Conservation (phyloP, 2,113 vertebrate genomes). For the Montifringilla adamsi region DNA sequence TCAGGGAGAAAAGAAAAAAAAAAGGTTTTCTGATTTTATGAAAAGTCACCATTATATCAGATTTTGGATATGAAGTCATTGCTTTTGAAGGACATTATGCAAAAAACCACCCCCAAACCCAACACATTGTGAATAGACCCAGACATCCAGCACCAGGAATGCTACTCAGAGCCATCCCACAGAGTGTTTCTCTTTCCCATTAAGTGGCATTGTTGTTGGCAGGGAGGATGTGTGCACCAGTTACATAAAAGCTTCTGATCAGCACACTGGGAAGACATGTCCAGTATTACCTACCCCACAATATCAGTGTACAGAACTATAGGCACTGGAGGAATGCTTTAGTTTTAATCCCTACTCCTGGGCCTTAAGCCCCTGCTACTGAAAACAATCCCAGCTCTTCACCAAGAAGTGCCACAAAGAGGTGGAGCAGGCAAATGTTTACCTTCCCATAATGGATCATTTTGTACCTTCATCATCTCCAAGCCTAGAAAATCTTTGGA, state of each 20-base stretch:
- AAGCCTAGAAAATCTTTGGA: neutral
- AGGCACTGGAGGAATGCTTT: neutral
- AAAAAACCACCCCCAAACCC: neutral
- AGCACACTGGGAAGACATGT: neutral
- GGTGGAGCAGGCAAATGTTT: neutral
- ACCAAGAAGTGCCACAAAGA: neutral
- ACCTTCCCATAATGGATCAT: neutral
- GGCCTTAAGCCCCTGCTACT: neutral
- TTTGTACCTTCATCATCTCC: neutral
- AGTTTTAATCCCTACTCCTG: neutral
- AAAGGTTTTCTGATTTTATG: neutral
- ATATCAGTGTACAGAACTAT: neutral
- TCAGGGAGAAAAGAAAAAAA: accelerated
- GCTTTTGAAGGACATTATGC: neutral
- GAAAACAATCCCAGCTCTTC: neutral
- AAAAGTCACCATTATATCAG: neutral
- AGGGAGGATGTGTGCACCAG: neutral
- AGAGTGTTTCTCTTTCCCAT: neutral
- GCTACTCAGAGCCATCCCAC: neutral
- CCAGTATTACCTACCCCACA: neutral
- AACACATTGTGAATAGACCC: neutral
- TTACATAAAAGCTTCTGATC: neutral
- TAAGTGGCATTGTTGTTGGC: neutral
- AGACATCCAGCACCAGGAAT: neutral
- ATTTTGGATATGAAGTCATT: neutral